Evolutionary conservation across 2,797 vertebrate species (phyloP).

Genomic region (Lutjanus campechanus): DNA sequence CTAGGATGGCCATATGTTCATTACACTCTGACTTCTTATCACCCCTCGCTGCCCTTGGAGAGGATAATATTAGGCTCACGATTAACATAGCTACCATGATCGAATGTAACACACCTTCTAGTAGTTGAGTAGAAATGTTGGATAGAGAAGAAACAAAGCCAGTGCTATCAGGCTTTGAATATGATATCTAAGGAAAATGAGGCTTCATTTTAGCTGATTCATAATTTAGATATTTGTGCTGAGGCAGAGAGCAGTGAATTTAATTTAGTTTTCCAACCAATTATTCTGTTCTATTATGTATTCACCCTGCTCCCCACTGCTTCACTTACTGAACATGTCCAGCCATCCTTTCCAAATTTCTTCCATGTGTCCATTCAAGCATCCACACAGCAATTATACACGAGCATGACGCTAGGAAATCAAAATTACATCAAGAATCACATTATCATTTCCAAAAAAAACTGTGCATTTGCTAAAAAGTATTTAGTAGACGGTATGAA

Average conservation of each 20-base stretch:
- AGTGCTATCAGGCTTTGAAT: not conserved
- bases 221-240: not conserved
- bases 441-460: no score
- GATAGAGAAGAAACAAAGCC: not conserved
- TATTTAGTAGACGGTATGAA: not conserved
- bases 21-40: conserved; percentile 56
- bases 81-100: conserved; percentile 29
- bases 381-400: not conserved
- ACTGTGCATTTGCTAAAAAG: no score
- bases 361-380: not conserved
- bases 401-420: not conserved
- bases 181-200: not conserved
- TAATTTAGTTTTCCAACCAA: not conserved
- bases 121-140: conserved; percentile 2
- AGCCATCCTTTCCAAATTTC: not conserved
- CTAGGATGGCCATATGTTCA: conserved; percentile 70
- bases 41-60: conserved; percentile 53
- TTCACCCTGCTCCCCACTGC: not conserved
- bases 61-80: conserved; percentile 49
- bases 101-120: conserved; percentile 11
- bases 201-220: not conserved
- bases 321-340: not conserved
- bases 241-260: not conserved
- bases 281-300: not conserved
- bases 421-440: not conserved